Conservation (phyloP, 2,888 invertebrate genomes). For the Lissocephala sabroskyi region DNA sequence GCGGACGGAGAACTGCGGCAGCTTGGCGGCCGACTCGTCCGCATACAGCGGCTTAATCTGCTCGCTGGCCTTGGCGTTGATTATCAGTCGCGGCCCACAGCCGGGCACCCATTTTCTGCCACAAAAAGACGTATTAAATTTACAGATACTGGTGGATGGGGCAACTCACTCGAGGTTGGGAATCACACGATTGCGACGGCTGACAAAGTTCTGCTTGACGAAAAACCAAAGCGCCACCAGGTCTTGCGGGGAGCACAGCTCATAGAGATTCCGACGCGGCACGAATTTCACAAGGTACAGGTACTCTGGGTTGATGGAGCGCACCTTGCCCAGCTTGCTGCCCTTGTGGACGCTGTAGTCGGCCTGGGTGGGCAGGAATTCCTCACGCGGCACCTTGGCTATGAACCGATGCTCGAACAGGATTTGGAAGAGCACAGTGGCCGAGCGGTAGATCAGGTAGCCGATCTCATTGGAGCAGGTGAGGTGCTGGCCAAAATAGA, state of each 20-base stretch:
- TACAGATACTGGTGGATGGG: too few relatives aligned
- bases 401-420: constrained; percentile 79
- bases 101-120: constrained; percentile 81
- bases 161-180: constrained; percentile 83
- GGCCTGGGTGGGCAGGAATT: constrained; percentile 79
- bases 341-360: constrained; percentile 48
- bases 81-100: constrained; percentile 79
- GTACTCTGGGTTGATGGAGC: constrained; percentile 73
- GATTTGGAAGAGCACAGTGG: constrained; percentile 79
- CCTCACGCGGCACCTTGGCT: constrained; percentile 76
- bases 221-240: constrained; percentile 81
- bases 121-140: constrained; percentile 10
- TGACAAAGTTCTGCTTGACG: constrained; percentile 77
- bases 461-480: constrained; percentile 75
- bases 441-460: constrained; percentile 74
- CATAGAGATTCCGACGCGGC: constrained; percentile 75
- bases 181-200: constrained; percentile 77
- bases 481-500: constrained; percentile 74
- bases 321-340: constrained; percentile 59
- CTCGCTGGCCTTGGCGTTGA: constrained; percentile 37
- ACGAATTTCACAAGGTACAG: constrained; percentile 79
- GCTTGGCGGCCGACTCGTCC: constrained; percentile 33
- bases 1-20: constrained; percentile 58
- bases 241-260: constrained; percentile 75
- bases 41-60: constrained; percentile 25